Conservation (phyloP, 2,113 vertebrate species). For the Pomatostomus ruficeps region DNA sequence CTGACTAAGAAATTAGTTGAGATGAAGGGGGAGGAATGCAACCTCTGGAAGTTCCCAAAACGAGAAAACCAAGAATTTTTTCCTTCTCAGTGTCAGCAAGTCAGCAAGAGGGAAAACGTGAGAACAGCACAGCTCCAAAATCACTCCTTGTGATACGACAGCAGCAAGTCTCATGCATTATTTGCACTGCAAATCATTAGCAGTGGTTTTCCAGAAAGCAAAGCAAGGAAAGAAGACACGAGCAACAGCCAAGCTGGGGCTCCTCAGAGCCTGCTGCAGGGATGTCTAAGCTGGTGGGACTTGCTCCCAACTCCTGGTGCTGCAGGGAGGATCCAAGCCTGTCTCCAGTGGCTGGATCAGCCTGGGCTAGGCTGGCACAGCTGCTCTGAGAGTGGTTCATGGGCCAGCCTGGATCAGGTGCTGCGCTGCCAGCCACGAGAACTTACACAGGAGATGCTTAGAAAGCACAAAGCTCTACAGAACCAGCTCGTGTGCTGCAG, state of each 20-base stretch:
- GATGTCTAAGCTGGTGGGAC: neutral
- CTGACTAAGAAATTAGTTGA: conserved; percentile 6
- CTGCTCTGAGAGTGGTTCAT: neutral
- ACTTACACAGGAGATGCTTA: neutral
- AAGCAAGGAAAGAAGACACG: neutral
- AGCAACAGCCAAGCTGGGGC: neutral
- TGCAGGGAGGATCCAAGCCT: neutral
- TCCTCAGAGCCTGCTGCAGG: neutral
- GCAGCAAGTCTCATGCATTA: neutral
- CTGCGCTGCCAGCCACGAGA: neutral
- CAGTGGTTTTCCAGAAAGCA: neutral
- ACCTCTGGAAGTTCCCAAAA: neutral
- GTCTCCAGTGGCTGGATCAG: neutral
- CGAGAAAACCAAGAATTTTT: neutral
- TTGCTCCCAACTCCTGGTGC: neutral
- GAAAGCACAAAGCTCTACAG: neutral
- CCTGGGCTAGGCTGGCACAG: neutral
- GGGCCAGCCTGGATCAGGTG: accelerated
- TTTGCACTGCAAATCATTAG: neutral
- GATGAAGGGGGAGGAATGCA: neutral
- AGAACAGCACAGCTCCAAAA: neutral
- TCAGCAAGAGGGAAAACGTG: neutral
- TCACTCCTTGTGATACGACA: neutral
- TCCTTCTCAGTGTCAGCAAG: neutral
- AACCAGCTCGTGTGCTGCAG: neutral